Conservation (phyloP, 2,113 vertebrate genomes). For the Lycaon pictus region DNA sequence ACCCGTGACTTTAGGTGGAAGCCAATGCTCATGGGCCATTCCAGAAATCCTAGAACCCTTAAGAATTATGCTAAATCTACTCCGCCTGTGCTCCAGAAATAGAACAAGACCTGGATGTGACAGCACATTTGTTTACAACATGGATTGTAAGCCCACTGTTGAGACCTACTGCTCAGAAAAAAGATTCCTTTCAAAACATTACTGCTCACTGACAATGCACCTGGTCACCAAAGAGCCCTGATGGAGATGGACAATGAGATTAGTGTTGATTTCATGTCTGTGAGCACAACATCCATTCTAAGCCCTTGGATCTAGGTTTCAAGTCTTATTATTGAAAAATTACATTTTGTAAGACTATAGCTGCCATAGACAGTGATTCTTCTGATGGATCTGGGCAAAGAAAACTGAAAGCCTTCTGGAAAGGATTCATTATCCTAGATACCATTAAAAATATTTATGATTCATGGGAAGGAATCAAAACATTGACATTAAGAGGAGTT, state of each 20-base stretch:
- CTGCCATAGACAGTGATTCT: not conserved
- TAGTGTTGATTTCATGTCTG: not conserved
- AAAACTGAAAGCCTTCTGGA: not conserved
- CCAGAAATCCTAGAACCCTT: not conserved
- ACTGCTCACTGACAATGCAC: not conserved
- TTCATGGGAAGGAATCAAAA: not conserved
- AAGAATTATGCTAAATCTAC: not conserved
- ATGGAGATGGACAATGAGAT: not conserved
- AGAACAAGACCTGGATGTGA: not conserved
- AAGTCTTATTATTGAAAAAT: not conserved
- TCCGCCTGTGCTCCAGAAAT: not conserved
- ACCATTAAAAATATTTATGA: not conserved
- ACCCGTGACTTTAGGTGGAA: not conserved
- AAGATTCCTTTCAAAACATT: not conserved
- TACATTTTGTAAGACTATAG: not conserved
- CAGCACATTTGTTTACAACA: not conserved
- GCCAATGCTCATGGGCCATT: not conserved
- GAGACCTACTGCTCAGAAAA: not conserved
- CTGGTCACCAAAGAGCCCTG: not conserved
- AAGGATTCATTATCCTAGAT: not conserved
- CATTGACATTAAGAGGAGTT: not conserved
- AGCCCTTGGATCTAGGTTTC: not conserved
- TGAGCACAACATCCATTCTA: not conserved
- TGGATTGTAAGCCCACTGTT: not conserved
- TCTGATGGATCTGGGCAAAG: not conserved